These are phyloP conservation scores for Myotis planiceps DNA, from an alignment of 2,797 vertebrate species.

Conservation along the genomic window DNA sequence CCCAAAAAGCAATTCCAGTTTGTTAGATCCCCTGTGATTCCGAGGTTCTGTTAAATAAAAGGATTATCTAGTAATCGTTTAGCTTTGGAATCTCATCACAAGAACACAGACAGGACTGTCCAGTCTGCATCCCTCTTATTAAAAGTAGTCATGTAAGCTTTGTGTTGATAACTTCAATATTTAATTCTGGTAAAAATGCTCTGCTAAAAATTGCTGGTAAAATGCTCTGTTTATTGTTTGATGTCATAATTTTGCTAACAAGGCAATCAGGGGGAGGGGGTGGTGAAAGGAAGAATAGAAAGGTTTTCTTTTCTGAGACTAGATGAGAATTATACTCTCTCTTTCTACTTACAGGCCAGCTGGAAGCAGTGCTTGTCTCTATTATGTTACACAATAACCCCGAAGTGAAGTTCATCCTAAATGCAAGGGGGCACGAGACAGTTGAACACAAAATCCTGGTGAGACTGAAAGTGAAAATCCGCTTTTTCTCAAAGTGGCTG, in stretches of 20 bases:
- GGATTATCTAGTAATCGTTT: neutral
- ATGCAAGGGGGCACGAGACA: neutral
- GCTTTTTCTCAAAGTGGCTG: neutral
- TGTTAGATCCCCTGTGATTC: neutral
- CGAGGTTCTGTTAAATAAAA: neutral
- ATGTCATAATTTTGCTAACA: constrained; percentile 13
- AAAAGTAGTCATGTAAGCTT: neutral
- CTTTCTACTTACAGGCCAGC: neutral
- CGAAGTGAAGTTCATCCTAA: neutral
- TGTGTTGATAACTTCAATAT: constrained; percentile 29
- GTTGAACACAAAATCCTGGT: neutral
- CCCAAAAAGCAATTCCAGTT: neutral
- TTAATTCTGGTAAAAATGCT: constrained; percentile 30
- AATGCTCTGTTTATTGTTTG: constrained; percentile 33
- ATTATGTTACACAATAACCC: neutral
- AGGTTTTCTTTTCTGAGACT: neutral
- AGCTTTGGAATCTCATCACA: neutral
- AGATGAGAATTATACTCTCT: neutral
- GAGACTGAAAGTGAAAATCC: neutral
- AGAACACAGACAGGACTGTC: neutral
- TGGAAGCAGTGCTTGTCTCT: neutral
- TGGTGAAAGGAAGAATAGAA: neutral
- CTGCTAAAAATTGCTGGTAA: neutral
- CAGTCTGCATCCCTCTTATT: neutral
- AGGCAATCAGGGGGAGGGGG: neutral